Evolutionary conservation across 2,113 vertebrate genomes (phyloP).

Genomic region (Piliocolobus tephrosceles): DNA sequence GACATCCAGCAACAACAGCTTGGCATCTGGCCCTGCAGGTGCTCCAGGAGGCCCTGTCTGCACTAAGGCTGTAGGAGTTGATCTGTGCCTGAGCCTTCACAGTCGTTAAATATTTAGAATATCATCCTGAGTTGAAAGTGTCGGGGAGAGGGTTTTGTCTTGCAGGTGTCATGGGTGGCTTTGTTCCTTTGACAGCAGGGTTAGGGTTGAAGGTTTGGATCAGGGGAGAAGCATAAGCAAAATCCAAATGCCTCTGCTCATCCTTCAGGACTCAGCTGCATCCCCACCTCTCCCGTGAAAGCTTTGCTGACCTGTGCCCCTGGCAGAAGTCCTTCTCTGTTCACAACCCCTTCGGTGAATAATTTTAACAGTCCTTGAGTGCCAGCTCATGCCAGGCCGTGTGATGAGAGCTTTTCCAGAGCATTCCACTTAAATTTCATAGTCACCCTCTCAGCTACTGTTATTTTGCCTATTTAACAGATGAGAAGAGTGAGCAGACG

Average conservation of each 20-base stretch:
- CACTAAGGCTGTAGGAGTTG: background rate
- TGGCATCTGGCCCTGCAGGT: background rate
- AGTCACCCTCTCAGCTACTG: background rate
- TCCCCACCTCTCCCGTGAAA: background rate
- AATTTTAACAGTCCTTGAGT: no score
- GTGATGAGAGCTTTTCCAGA: background rate
- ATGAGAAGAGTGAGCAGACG: background rate
- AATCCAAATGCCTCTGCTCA: background rate
- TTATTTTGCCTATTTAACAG: background rate
- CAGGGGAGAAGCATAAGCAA: fast-evolving
- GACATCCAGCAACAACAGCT: background rate
- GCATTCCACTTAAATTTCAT: background rate
- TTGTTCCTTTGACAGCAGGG: background rate
- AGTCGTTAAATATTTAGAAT: background rate
- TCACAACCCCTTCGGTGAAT: background rate
- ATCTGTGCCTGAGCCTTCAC: background rate
- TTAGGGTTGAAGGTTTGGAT: background rate
- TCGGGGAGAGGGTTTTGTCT: background rate
- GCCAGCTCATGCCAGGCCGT: background rate
- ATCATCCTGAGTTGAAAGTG: background rate
- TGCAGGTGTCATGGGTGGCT: background rate
- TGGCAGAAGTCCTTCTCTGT: background rate
- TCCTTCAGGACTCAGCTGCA: background rate
- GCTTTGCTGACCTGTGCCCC: no score
- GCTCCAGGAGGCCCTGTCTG: background rate